Evolutionary conservation across 2,113 vertebrate species (phyloP), one percentile per base, ranked within the genome.

Genomic region (Dicrurus megarhynchus): DNA sequence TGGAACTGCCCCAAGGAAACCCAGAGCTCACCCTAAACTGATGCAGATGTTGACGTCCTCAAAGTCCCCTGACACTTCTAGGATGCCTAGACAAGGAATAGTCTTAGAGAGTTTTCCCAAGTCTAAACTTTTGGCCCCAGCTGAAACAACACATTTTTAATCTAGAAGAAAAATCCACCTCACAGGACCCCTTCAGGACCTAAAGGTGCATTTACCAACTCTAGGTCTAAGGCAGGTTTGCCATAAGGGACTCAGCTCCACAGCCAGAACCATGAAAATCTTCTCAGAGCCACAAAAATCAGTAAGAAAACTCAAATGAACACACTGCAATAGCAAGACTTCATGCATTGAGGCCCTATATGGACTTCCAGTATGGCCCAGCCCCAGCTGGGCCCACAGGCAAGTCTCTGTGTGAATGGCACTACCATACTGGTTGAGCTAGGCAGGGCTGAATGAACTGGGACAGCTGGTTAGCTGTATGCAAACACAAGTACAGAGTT

Each of bases 361-460:
- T 7, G 37, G 73, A 60, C 55, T 95, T 59, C 52, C 71, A 81
- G 82, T 12, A 35, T 1, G 46, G 50, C 61, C 75, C 12, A 76
- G 79, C 55, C 47, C 52, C 60, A 78, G 64, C 76, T 44, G 52
- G 71, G 64, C 64, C 71, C 86, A 86, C 37, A 50, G 33, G 41
- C 68, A 70, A 83, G 52, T 70, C 63, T 89, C 60, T 60, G 53
- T 80, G 53, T 4, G 4, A 90, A 92, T 52, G 68, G 76, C 80
- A 77, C 76, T 57, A 81, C 81, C 78, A 96, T 93, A 96, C 96
- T 89, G 77, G 96, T 95, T 87, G 49, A 87, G 69, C 94, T 17
- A 60, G 95, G 94, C 89, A 81, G 80, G 52, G 86, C 93, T 79
- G 87, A 95, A 89, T 42, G 65, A 95, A 95, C 89, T 68, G 77